Conservation (phyloP, 1,140 invertebrate genomes). For the Riptortus pedestris region DNA sequence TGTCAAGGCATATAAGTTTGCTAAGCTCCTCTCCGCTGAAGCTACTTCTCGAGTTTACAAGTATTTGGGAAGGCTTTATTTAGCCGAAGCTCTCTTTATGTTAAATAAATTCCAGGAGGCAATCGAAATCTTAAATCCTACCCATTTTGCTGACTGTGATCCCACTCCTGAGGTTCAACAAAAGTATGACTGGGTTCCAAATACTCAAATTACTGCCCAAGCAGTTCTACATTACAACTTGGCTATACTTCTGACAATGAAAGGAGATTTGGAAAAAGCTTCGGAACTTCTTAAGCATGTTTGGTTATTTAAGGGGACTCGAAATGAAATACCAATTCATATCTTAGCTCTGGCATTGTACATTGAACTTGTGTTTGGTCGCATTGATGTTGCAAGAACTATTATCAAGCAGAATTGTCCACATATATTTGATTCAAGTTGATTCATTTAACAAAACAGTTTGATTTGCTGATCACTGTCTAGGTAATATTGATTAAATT, state of each 20-base stretch:
- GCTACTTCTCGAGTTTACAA: slow-evolving; percentile 53
- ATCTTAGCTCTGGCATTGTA: slow-evolving; percentile 60
- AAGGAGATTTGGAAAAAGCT: slow-evolving; percentile 66
- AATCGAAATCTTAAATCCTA: slow-evolving; percentile 70
- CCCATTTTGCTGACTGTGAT: slow-evolving; percentile 52
- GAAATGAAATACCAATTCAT: slow-evolving; percentile 57
- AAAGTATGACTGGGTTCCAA: slow-evolving; percentile 53
- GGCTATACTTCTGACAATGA: slow-evolving; percentile 61
- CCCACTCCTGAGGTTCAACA: slow-evolving; percentile 26
- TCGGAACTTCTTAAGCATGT: slow-evolving; percentile 54
- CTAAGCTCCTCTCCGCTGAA: slow-evolving; percentile 54
- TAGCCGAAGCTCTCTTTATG: slow-evolving; percentile 76
- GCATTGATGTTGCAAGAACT: slow-evolving; percentile 43
- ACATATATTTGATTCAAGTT: slow-evolving; percentile 33
- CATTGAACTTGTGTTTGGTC: slow-evolving; percentile 60
- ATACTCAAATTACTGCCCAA: slow-evolving; percentile 50
- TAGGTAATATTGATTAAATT: neutral
- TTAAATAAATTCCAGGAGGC: slow-evolving; percentile 75
- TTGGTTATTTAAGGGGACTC: slow-evolving; percentile 46
- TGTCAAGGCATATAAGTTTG: slow-evolving; percentile 63
- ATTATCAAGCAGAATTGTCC: slow-evolving; percentile 45
- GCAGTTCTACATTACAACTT: slow-evolving; percentile 68
- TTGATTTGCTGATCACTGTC: neutral
- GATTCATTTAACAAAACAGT: neutral
- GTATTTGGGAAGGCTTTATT: slow-evolving; percentile 77